Evolutionary conservation across 1,140 invertebrate genomes (phyloP), one percentile per base, ranked within the genome.

Genomic region (Druon quercuslanigerum): DNA sequence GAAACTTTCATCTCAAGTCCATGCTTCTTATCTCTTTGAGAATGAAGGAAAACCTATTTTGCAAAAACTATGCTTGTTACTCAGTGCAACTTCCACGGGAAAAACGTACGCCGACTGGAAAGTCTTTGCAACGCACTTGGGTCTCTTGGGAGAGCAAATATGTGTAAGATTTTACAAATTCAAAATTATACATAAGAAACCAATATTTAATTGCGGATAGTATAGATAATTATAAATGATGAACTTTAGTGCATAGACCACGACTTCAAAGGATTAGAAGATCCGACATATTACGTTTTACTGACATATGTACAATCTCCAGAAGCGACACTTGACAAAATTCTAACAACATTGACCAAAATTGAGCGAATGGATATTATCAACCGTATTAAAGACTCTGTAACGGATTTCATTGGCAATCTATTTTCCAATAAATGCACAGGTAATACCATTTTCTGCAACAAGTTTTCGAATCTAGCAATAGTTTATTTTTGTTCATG

Each of bases 231-330:
- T 40, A 66, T 54, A 60, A 71, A 71, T 5, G 76, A 13, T 71
- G 46, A 46, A 13, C 46, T 79, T 40, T 16, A 88, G 84, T 88
- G 84, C 25, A 89, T 89, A 81, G 87, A 88, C 72, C 87, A 88
- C 75, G 79, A 88, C 66, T 88, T 88, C 72, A 89, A 87, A 79
- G 87, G 86, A 9, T 71, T 86, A 1, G 81, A 88, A 76, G 88
- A 88, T 84, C 87, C 88, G 66, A 88, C 87, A 14, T 88, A 88
- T 72, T 88, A 88, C 76, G 87, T 88, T 11, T 75, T 89, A 56
- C 71, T 89, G 20, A 70, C 87, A 46, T 89, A 85, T 76, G 80
- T 80, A 8, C 88, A 89, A 74, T 80, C 66, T 25, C n/a, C 33
- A 0, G 84, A 85, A 8, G 83, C 87, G 76, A 87, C 85, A 16